These are phyloP conservation scores for Branchinecta sandiegonensis DNA, from an alignment of 2,888 invertebrate species.

Conservation along the genomic window DNA sequence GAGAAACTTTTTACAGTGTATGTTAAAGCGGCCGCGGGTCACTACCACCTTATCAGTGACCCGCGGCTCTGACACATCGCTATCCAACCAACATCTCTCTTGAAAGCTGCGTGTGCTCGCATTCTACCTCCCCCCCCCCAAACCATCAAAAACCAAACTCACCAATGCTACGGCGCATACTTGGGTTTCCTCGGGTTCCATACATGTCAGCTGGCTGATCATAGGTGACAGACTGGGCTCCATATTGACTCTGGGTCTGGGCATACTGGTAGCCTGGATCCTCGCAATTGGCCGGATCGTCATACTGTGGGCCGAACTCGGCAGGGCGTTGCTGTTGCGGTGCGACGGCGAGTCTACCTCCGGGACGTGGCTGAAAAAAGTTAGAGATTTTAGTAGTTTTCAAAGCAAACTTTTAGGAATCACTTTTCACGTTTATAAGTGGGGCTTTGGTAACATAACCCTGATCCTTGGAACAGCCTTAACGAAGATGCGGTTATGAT, in stretches of 20 bases:
- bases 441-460: no score
- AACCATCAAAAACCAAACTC: slow-evolving; percentile 18
- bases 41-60: no score
- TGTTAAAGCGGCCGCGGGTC: no score
- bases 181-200: slow-evolving; percentile 38
- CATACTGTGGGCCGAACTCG: slow-evolving; percentile 60
- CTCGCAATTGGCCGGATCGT: slow-evolving; percentile 81
- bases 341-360: slow-evolving; percentile 27
- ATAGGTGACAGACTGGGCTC: slow-evolving; percentile 77
- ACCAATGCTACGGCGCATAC: slow-evolving; percentile 32
- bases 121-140: slow-evolving; percentile 13
- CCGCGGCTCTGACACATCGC: no score
- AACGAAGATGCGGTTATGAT: no score
- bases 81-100: no score
- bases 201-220: slow-evolving; percentile 52
- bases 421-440: no score
- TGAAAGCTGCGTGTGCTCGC: not conserved
- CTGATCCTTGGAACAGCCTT: no score
- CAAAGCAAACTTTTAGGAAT: no score
- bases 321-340: slow-evolving; percentile 35
- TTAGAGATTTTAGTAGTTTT: not conserved
- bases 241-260: slow-evolving; percentile 51
- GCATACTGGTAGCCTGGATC: slow-evolving; percentile 84
- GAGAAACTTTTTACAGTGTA: no score
- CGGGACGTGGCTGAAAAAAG: slow-evolving; percentile 32